Base-by-base conservation (phyloP, 1,140 invertebrate species). In the Gonatopus flavifemur region DNA sequence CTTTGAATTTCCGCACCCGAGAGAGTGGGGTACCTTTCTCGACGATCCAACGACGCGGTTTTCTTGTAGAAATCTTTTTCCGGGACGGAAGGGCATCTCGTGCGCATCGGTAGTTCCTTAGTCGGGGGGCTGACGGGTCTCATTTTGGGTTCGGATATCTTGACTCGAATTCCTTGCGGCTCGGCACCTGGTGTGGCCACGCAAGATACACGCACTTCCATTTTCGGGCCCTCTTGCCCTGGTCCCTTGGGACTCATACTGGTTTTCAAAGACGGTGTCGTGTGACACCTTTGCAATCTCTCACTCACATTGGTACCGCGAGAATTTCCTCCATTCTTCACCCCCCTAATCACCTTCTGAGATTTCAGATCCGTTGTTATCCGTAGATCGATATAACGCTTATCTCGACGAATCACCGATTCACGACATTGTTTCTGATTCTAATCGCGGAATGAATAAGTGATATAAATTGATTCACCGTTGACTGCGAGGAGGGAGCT, bases 1-100 rank as follows among this genome's bases (percentile, higher is more conserved):
- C 64, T 37, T 20, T 74, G 73, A 16, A 77, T 72, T 28, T 77
- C 76, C 3, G 70, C 69, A 3, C 74, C 74, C 1, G 72, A 72
- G 6, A 76, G 47, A 12, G 74, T 78, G 2, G 71, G 54, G 30
- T 76, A 74, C 28, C 76, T 59, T 22, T 78, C 76, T 2, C 71
- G 56, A 10, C 72, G 60, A 31, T 76, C 72, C 35, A 74, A 20
- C 0, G 74, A 70, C 4, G 58, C 41, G 5, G 63, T 63, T 31
- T 74, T 78, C 37, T 65, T 48, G 46, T 77, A 77, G 12, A 72
- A 66, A 16, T 78, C 76, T 39, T 77, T 77, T 53, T 77, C 74
- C 10, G 67, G 55, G 0, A 73, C 46, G 6, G 74, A 69, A 2
- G 69, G 73, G 39, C 73, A 77, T 35, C 70, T 60, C 33, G 55